Base-by-base conservation (phyloP, 1,140 invertebrate genomes). In the Camponotus vicinus region DNA sequence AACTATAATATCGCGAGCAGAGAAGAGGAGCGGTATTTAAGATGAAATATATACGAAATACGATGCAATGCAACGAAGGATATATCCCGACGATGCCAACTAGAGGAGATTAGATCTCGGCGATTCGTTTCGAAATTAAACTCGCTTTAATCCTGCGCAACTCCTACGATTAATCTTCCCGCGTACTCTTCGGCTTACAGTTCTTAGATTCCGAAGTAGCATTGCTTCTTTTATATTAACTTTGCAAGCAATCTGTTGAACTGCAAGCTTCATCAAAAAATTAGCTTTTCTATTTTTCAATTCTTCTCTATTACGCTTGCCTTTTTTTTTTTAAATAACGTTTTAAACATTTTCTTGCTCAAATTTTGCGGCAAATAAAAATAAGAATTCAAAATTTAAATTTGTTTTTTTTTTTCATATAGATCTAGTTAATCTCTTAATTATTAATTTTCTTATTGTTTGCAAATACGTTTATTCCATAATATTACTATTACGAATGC, bases 31-130 rank as follows among this genome's bases (percentile, higher is more conserved):
- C 32, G 57, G 61, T 37, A 32, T 87, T 73, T 63, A 42, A 57
- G 52, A 11, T 66, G 73, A 80, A 86, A 86, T 73, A 67, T 75
- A 75, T 75, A 75, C 37, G 57, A 45, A 42, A 63, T n/a, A 63
- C 49, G 59, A 78, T 45, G 61, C 76, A 76, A 79, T 78, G 76
- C 76, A 79, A 52, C 76, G 75, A 42, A 45, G 37, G 15, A 66
- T 66, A 57, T 45, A 57, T 21, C 55, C 40, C 34, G 57, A 7
- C 49, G 73, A 89, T 88, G 86, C 86, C 84, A 88, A 88, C 84
- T 88, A 89, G 73, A 89, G 86, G 80, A 89, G 86, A 89, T 89
- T 88, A 89, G 75, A 66, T 57, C 40, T 70, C 86, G 67, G 86
- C 86, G 67, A 89, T 89, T 89, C 73, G 87, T 57, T 87, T 71